phyloP scores from a whole-genome alignment of 2,888 invertebrate genomes.

The Drosophila nr. medialis region DNA sequence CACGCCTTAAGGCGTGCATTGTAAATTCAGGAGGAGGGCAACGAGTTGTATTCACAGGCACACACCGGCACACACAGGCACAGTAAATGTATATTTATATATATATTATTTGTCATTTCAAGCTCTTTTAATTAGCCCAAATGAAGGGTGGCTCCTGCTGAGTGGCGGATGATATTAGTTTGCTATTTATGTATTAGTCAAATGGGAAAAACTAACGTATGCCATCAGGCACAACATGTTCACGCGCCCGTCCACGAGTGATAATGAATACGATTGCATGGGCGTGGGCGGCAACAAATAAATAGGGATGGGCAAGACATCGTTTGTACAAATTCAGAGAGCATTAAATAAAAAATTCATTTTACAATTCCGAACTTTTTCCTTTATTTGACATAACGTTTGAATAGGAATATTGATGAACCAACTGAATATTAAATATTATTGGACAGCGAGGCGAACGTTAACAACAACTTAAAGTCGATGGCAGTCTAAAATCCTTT shows the following conservation, averaged over 20 bases:
- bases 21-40: constrained; percentile 1
- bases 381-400: too few species aligned
- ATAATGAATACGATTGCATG: constrained; percentile 16
- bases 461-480: not conserved
- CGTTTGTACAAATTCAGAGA: not conserved
- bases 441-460: not conserved
- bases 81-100: not conserved
- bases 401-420: too few species aligned
- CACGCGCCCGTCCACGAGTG: constrained; percentile 8
- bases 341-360: fast-evolving
- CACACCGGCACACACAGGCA: not conserved
- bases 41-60: not conserved
- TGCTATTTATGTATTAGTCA: constrained; percentile 23
- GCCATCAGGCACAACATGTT: constrained; percentile 1
- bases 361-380: not conserved
- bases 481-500: not conserved
- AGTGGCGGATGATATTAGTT: constrained; percentile 15
- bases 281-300: not conserved
- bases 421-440: not conserved
- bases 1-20: not conserved
- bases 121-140: constrained; percentile 58
- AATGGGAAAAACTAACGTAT: constrained; percentile 12
- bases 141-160: constrained; percentile 41
- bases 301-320: not conserved
- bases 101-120: constrained; percentile 3